phyloP scores from a whole-genome alignment of 2,113 vertebrate species.

The Sphaerodactylus townsendi region DNA sequence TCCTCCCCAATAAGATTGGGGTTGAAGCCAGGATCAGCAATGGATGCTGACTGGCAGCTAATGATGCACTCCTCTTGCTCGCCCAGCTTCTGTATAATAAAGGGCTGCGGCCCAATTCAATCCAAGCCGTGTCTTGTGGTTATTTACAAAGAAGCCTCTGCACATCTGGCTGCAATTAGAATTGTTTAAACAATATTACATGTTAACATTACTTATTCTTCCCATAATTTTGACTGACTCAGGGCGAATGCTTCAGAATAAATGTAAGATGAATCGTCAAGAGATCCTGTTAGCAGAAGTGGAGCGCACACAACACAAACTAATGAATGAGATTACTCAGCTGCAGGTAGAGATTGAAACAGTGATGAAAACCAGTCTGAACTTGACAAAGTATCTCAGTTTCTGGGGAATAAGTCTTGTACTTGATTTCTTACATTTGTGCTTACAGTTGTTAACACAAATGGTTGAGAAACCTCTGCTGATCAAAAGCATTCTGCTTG shows the following conservation, averaged over 20 bases:
- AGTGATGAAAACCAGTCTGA: slow-evolving; percentile 89
- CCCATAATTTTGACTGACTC: slow-evolving; percentile 34
- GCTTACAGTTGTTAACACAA: neutral
- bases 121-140: no score
- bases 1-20: no score
- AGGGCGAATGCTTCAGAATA: slow-evolving; percentile 94
- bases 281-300: slow-evolving; percentile 92
- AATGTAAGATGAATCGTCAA: slow-evolving; percentile 92
- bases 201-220: slow-evolving; percentile 40
- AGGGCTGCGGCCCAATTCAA: no score
- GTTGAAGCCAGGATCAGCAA: no score
- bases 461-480: no score
- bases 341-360: slow-evolving; percentile 85
- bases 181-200: slow-evolving; percentile 12
- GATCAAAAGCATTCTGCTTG: no score
- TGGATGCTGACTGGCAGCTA: no score
- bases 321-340: slow-evolving; percentile 87
- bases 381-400: slow-evolving; percentile 92
- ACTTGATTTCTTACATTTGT: neutral
- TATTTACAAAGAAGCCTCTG: no score
- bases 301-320: slow-evolving; percentile 88
- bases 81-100: no score
- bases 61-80: no score
- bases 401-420: slow-evolving; percentile 76
- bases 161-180: no score